These are phyloP conservation scores for Lates japonicus DNA, from an alignment of 2,797 vertebrate species.

Conservation along the genomic window DNA sequence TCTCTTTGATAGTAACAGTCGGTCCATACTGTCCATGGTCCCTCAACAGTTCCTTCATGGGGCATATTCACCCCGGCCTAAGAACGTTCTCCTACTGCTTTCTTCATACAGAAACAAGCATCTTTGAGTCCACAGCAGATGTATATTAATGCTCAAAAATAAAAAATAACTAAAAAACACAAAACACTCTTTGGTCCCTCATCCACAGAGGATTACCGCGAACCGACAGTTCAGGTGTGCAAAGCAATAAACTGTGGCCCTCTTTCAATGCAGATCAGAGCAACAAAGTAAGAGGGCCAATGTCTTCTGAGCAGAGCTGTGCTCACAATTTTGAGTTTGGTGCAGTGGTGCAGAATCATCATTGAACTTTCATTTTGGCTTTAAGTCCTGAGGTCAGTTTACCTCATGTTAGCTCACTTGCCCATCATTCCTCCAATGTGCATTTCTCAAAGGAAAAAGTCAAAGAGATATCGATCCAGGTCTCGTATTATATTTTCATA, in stretches of 20 bases:
- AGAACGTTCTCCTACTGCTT: constrained; percentile 75
- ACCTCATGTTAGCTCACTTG: constrained; percentile 86
- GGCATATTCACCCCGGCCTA: constrained; percentile 64
- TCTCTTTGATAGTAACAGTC: constrained; percentile 83
- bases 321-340: constrained; percentile 84
- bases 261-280: constrained; percentile 69
- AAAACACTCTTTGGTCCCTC: constrained; percentile 78
- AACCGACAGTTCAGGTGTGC: constrained; percentile 82
- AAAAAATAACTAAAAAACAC: constrained; percentile 40
- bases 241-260: constrained; percentile 77
- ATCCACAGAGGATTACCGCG: constrained; percentile 75
- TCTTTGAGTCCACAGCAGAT: constrained; percentile 91
- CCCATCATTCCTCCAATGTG: constrained; percentile 86
- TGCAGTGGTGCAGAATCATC: constrained; percentile 84
- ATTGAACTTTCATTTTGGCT: constrained; percentile 81
- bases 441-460: constrained; percentile 86
- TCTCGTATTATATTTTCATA: constrained; percentile 70
- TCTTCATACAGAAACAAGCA: constrained; percentile 82
- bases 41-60: constrained; percentile 83
- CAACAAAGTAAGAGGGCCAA: constrained; percentile 66
- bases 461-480: constrained; percentile 86
- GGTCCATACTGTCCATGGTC: constrained; percentile 83
- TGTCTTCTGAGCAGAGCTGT: constrained; percentile 82
- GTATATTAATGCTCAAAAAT: constrained; percentile 83
- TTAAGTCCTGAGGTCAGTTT: constrained; percentile 84